Conservation (phyloP, 2,888 invertebrate species). For the Mimachlamys varia region DNA sequence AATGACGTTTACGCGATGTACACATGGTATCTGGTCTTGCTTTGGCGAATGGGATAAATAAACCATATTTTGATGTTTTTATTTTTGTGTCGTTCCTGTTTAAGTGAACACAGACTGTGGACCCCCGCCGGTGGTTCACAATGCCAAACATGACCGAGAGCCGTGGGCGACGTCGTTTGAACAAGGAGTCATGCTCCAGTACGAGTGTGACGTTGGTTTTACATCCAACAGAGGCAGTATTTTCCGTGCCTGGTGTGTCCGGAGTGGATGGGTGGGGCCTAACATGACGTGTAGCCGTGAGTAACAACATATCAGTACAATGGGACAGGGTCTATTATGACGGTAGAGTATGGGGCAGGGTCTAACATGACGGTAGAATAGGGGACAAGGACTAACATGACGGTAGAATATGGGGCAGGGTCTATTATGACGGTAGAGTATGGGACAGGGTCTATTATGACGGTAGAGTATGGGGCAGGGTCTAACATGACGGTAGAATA, state of each 20-base stretch:
- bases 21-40: too few species aligned
- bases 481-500: too few species aligned
- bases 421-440: too few species aligned
- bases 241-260: conserved; percentile 95
- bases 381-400: too few species aligned
- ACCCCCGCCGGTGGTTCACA: conserved; percentile 81
- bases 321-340: conserved; percentile 90
- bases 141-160: conserved; percentile 87
- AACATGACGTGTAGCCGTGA: conserved; percentile 97
- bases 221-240: conserved; percentile 91
- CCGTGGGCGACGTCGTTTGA: conserved; percentile 93
- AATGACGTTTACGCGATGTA: too few species aligned
- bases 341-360: too few species aligned
- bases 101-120: conserved; percentile 77
- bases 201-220: conserved; percentile 96
- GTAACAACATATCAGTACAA: conserved; percentile 64
- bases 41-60: too few species aligned
- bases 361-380: too few species aligned
- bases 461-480: too few species aligned
- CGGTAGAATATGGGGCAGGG: too few species aligned
- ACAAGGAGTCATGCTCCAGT: conserved; percentile 94
- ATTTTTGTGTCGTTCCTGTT: not conserved
- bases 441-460: too few species aligned
- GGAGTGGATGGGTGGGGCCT: conserved; percentile 97
- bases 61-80: not conserved